phyloP scores from a whole-genome alignment of 1,140 invertebrate genomes.

The Nebria ingens region DNA sequence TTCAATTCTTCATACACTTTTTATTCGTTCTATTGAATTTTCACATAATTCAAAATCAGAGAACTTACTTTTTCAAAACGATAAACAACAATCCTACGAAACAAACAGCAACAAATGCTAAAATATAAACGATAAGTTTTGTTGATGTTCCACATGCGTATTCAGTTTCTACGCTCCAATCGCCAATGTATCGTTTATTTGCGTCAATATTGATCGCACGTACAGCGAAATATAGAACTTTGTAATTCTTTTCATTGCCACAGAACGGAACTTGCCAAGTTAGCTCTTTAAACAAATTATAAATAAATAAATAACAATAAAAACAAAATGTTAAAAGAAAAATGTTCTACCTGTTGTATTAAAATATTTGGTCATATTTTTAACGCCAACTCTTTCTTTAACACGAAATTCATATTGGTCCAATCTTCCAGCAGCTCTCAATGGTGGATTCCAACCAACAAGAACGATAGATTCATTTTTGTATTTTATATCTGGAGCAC shows the following conservation, averaged over 20 bases:
- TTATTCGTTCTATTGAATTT: constrained; percentile 11
- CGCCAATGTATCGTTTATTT: constrained; percentile 28
- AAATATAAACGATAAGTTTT: constrained; percentile 32
- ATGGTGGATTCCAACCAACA: constrained; percentile 48
- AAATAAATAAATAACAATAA: constrained; percentile 21
- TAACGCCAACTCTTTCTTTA: constrained; percentile 31
- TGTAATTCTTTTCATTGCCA: constrained; percentile 33
- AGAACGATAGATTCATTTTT: constrained; percentile 37
- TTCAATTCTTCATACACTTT: too few species aligned
- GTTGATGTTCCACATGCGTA: constrained; percentile 16
- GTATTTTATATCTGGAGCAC: constrained; percentile 37
- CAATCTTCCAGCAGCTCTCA: constrained; percentile 47
- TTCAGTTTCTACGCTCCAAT: constrained; percentile 35
- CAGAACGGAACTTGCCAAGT: constrained; percentile 32
- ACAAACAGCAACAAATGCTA: constrained; percentile 28
- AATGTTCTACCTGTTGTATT: constrained; percentile 32
- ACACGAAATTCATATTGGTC: constrained; percentile 46
- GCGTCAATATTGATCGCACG: constrained; percentile 25
- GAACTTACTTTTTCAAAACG: constrained; percentile 32
- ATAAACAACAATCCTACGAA: constrained; percentile 29
- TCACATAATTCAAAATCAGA: constrained; percentile 11
- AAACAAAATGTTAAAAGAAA: constrained; percentile 13
- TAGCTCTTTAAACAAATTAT: constrained; percentile 29
- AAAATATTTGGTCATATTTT: constrained; percentile 25
- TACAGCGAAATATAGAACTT: constrained; percentile 27